phyloP scores from a whole-genome alignment of 2,888 invertebrate genomes.

The Calephelis perditalis region DNA sequence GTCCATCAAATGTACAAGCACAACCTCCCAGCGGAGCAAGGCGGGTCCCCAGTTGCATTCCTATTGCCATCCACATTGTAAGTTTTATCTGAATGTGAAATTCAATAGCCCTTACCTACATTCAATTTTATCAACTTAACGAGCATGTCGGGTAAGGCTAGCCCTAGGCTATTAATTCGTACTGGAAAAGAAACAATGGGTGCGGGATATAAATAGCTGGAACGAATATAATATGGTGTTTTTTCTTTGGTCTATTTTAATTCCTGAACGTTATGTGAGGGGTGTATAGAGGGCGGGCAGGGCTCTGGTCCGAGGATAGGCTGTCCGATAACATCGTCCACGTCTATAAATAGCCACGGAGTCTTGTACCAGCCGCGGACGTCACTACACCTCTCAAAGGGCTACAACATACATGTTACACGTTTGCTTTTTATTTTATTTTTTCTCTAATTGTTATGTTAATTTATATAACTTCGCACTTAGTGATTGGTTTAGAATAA shows the following conservation, averaged over 20 bases:
- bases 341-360: slow-evolving; percentile 72
- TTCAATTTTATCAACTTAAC: slow-evolving; percentile 54
- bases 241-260: slow-evolving; percentile 70
- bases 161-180: slow-evolving; percentile 63
- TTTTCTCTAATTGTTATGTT: neutral
- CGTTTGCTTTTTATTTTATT: slow-evolving; percentile 2
- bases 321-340: slow-evolving; percentile 63
- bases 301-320: slow-evolving; percentile 54
- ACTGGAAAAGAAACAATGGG: slow-evolving; percentile 65
- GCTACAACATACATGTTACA: slow-evolving; percentile 38
- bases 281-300: slow-evolving; percentile 67
- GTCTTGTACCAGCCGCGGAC: slow-evolving; percentile 72
- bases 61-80: slow-evolving; percentile 18
- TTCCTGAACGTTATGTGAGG: slow-evolving; percentile 63
- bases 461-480: too few relatives aligned
- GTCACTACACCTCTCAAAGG: slow-evolving; percentile 54
- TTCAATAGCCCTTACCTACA: slow-evolving; percentile 32
- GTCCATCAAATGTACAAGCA: neutral
- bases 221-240: slow-evolving; percentile 61
- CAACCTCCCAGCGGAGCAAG: neutral
- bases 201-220: slow-evolving; percentile 70
- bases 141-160: slow-evolving; percentile 45
- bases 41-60: slow-evolving; percentile 8
- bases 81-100: slow-evolving; percentile 40
- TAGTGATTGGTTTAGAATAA: too few relatives aligned